These are phyloP conservation scores for Gymnoscopelus braueri DNA, from an alignment of 2,797 vertebrate genomes.

Conservation along the genomic window DNA sequence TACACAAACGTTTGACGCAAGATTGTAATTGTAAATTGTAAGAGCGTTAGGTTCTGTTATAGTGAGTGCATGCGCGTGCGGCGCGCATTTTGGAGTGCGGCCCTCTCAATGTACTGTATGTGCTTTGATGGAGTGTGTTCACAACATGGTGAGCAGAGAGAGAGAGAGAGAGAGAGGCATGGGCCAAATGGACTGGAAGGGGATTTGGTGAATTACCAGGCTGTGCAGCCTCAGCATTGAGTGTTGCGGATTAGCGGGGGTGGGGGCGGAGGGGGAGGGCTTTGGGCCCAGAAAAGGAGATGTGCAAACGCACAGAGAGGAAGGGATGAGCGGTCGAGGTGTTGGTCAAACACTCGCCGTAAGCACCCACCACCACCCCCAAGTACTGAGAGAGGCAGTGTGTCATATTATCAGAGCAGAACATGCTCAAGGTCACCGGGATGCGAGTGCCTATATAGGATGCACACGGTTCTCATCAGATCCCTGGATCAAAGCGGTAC, in stretches of 20 bases:
- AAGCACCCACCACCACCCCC: slow-evolving; percentile 9
- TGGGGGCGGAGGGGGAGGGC: too few species aligned
- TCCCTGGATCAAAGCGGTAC: too few species aligned
- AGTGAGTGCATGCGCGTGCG: too few species aligned
- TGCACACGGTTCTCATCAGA: too few species aligned
- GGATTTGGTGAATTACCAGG: slow-evolving; percentile 79
- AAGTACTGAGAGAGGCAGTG: slow-evolving; percentile 24
- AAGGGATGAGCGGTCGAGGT: slow-evolving; percentile 47
- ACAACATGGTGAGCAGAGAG: background rate
- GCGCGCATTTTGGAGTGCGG: too few species aligned
- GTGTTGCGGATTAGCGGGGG: slow-evolving; percentile 73
- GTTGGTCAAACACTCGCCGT: slow-evolving; percentile 49
- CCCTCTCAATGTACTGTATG: too few species aligned
- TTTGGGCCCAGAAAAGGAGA: slow-evolving; percentile 60
- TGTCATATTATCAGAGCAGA: slow-evolving; percentile 34
- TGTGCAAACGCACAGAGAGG: slow-evolving; percentile 61
- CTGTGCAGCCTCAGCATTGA: slow-evolving; percentile 77
- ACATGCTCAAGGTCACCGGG: slow-evolving; percentile 53
- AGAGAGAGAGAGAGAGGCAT: slow-evolving; percentile 52
- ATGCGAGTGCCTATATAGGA: background rate
- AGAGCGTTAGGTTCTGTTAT: too few species aligned
- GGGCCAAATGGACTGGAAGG: slow-evolving; percentile 60
- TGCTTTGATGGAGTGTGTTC: too few species aligned
- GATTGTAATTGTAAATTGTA: too few species aligned
- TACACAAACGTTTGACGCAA: too few species aligned